Conservation (phyloP, 2,113 vertebrate species). For the Tenrec ecaudatus region DNA sequence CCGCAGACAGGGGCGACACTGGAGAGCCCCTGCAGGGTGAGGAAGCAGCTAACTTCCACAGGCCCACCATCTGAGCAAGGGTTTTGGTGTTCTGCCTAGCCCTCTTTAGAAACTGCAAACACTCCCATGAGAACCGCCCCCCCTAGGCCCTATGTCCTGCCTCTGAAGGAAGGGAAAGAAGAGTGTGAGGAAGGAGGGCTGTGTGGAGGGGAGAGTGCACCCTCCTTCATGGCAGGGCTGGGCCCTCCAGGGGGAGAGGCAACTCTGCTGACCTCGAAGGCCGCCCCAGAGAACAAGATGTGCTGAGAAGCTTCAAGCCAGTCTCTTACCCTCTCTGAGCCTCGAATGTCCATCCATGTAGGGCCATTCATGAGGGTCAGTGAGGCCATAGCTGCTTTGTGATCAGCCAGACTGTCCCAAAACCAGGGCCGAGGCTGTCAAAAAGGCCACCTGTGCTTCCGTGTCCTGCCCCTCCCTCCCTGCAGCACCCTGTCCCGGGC, state of each 20-base stretch:
- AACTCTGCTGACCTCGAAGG: neutral
- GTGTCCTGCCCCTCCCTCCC: neutral
- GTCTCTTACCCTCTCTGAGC: neutral
- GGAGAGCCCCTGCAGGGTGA: neutral
- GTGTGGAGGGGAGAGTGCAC: neutral
- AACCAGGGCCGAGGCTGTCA: slow-evolving; percentile 53
- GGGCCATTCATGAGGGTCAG: neutral
- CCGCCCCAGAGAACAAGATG: neutral
- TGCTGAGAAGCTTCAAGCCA: neutral
- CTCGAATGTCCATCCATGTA: neutral
- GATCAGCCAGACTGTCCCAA: slow-evolving; percentile 21
- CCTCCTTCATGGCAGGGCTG: neutral
- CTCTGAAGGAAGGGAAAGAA: slow-evolving; percentile 11
- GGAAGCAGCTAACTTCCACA: neutral
- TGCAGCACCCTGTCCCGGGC: neutral
- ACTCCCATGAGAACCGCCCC: neutral
- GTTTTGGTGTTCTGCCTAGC: neutral
- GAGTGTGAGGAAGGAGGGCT: neutral
- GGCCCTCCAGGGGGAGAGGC: neutral
- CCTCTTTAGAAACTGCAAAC: slow-evolving; percentile 23
- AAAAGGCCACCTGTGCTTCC: slow-evolving; percentile 72
- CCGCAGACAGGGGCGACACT: neutral
- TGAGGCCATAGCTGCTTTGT: neutral
- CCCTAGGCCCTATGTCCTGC: neutral
- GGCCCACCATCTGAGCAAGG: neutral